Evolutionary conservation across 2,797 vertebrate species (phyloP).

Genomic region (Cygnus olor): DNA sequence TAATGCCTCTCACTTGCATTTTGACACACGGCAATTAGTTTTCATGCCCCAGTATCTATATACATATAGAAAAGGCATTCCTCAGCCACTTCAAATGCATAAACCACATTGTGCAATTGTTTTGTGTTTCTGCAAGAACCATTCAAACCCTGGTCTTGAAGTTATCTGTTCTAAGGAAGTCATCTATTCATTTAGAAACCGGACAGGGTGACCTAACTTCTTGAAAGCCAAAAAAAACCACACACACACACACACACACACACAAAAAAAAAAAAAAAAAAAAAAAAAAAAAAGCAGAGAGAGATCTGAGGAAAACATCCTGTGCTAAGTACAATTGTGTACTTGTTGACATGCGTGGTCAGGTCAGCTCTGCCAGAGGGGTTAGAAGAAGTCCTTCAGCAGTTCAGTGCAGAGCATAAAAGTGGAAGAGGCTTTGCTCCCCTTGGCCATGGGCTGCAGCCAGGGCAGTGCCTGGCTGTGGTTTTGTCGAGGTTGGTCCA

Average conservation of each 20-base stretch:
- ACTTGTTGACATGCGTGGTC: neutral
- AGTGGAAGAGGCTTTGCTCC: neutral
- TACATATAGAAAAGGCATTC: neutral
- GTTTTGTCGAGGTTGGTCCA: neutral
- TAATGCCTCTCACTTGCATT: neutral
- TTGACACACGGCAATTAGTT: neutral
- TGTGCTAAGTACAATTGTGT: neutral
- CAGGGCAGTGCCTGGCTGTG: neutral
- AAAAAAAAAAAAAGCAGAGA: neutral
- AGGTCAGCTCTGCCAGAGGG: neutral
- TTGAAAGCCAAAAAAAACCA: neutral
- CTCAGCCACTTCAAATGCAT: neutral
- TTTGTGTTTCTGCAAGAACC: neutral
- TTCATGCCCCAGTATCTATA: neutral
- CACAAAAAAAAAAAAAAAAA: neutral
- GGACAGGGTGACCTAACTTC: slow-evolving; percentile 30
- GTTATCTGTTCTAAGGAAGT: slow-evolving; percentile 16
- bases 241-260: no score
- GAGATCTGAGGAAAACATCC: neutral
- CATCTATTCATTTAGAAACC: slow-evolving; percentile 34
- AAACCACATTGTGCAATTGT: neutral
- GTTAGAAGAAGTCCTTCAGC: neutral
- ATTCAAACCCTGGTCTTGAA: neutral
- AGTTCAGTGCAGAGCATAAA: neutral
- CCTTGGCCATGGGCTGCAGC: neutral